Conservation (phyloP, 2,888 invertebrate species). For the Frankliniella intonsa region DNA sequence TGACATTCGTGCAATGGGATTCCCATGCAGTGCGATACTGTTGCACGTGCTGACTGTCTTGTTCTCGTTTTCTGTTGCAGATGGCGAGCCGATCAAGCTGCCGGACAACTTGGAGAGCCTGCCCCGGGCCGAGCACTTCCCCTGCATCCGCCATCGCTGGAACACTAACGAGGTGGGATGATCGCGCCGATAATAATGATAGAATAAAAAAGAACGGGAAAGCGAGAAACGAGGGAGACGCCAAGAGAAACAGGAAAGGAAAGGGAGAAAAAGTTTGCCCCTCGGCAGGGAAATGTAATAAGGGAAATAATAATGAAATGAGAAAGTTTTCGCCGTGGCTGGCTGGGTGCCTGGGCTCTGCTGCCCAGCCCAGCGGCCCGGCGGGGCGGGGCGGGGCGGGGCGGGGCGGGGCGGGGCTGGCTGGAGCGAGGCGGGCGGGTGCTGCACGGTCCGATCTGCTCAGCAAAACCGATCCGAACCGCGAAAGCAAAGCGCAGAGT, state of each 20-base stretch:
- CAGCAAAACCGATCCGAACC: background rate
- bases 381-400: no score
- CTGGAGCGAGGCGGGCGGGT: no score
- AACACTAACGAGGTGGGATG: constrained; percentile 93
- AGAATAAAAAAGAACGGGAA: background rate
- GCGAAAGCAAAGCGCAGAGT: no score
- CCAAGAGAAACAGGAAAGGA: background rate
- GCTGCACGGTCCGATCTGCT: background rate
- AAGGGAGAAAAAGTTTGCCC: constrained; percentile 3
- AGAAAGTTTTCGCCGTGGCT: background rate
- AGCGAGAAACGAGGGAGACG: background rate
- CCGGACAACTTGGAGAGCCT: constrained; percentile 93
- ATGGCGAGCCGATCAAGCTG: constrained; percentile 88
- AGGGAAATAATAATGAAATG: constrained; percentile 14
- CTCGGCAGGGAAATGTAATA: background rate
- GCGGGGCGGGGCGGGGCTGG: no score
- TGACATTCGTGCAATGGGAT: no score
- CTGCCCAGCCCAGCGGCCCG: no score
- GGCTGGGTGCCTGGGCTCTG: background rate
- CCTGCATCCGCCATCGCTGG: constrained; percentile 93
- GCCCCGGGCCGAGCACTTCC: constrained; percentile 90
- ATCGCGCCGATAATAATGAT: constrained; percentile 8
- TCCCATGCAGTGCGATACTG: no score
- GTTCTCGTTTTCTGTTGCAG: constrained; percentile 47
- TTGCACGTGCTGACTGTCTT: no score